Evolutionary conservation across 1,140 invertebrate genomes (phyloP).

Genomic region (Eulimnadia texana): DNA sequence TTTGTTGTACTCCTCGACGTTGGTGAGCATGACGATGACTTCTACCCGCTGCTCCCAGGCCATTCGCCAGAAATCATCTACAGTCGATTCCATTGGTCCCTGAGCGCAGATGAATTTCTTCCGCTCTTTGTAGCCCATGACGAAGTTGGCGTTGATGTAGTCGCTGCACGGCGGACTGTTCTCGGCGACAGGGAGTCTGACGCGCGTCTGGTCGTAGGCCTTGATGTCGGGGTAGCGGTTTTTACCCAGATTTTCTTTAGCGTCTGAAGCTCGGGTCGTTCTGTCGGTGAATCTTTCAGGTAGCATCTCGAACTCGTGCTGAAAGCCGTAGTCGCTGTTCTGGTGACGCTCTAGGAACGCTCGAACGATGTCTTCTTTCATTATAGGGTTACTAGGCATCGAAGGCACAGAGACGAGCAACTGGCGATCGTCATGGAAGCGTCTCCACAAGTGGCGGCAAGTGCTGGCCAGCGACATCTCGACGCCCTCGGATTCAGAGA

Average conservation of each 20-base stretch:
- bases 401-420: slow-evolving; percentile 52
- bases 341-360: slow-evolving; percentile 63
- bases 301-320: slow-evolving; percentile 67
- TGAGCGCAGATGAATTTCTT: slow-evolving; percentile 89
- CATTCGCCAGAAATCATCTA: slow-evolving; percentile 94
- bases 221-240: slow-evolving; percentile 82
- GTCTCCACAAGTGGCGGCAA: slow-evolving; percentile 42
- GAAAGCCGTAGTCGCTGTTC: slow-evolving; percentile 75
- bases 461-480: slow-evolving; percentile 55
- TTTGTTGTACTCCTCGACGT: slow-evolving; percentile 84
- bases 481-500: slow-evolving; percentile 51
- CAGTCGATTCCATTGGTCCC: slow-evolving; percentile 82
- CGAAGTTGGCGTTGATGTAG: slow-evolving; percentile 88
- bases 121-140: slow-evolving; percentile 77
- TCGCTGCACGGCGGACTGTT: slow-evolving; percentile 50
- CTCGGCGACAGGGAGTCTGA: slow-evolving; percentile 60
- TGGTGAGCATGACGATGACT: slow-evolving; percentile 85
- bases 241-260: slow-evolving; percentile 72
- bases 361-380: slow-evolving; percentile 47
- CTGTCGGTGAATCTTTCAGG: slow-evolving; percentile 74
- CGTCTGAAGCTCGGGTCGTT: slow-evolving; percentile 68
- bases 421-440: slow-evolving; percentile 40
- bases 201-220: slow-evolving; percentile 81
- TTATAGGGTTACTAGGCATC: slow-evolving; percentile 57
- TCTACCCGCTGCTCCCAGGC: slow-evolving; percentile 89